Percentiles rank a stretch among this genome's conserved stretches.
Conservation (phyloP, 35 echinoderm and acorn worm genomes). For the Acanthaster planci region DNA sequence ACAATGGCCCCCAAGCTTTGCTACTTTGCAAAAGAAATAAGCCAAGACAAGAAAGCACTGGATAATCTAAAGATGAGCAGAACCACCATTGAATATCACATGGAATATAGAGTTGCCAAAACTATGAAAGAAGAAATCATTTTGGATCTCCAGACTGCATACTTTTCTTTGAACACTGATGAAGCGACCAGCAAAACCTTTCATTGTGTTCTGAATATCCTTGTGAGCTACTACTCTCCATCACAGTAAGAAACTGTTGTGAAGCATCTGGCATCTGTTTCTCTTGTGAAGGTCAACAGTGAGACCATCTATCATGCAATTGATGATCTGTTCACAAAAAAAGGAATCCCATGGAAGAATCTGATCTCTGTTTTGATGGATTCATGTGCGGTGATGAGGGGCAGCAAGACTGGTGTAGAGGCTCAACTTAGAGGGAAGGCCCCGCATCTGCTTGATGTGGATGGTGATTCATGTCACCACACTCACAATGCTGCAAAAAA, state of each 20-base stretch:
- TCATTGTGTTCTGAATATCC: constrained; percentile 16
- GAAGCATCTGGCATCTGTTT: constrained; percentile 28
- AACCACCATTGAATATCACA: constrained; percentile 5
- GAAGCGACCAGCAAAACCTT: constrained; percentile 54
- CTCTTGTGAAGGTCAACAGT: constrained; percentile 25
- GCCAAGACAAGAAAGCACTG: constrained; percentile 25
- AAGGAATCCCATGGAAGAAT: constrained; percentile 57
- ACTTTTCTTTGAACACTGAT: constrained; percentile 59
- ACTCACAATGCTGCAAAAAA: constrained; percentile 55
- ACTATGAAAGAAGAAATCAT: constrained; percentile 21
- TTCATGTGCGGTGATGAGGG: constrained; percentile 57
- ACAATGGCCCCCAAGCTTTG: constrained; percentile 40
- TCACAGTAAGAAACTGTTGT: constrained; percentile 28
- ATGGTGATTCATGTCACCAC: constrained; percentile 75
- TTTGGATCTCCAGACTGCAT: constrained; percentile 26
- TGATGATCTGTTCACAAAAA: constrained; percentile 3
- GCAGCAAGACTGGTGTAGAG: constrained; percentile 64
- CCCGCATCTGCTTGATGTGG: constrained; percentile 62
- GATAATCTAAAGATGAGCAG: constrained; percentile 26
- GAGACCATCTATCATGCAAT: constrained; percentile 29
- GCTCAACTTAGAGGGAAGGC: constrained; percentile 36
- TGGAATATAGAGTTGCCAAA: constrained; percentile 34
- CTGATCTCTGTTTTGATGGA: constrained; percentile 64
- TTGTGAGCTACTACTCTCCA: constrained; percentile 43
- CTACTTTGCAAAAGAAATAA: constrained; percentile 6